Conservation (phyloP, 2,888 invertebrate species). For the Noctua pronuba region DNA sequence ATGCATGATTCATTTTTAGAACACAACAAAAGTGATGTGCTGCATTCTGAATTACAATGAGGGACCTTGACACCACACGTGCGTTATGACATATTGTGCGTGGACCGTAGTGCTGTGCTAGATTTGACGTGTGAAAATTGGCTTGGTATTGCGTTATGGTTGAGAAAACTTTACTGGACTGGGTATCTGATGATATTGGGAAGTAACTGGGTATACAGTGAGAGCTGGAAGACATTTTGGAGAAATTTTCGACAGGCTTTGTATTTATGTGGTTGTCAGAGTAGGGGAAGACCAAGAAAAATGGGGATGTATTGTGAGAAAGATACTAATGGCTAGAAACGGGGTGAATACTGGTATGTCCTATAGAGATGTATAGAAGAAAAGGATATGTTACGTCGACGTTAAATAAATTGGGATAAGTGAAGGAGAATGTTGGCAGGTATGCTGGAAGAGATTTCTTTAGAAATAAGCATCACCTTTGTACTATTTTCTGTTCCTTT, state of each 20-base stretch:
- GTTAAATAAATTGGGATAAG: background rate
- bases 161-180: background rate
- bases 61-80: constrained; percentile 61
- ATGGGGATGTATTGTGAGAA: no score
- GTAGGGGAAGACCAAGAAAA: background rate
- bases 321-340: no score
- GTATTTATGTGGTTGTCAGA: background rate
- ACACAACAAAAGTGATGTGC: constrained; percentile 56
- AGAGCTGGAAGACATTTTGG: background rate
- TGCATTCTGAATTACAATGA: constrained; percentile 51
- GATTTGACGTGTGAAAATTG: constrained; percentile 19
- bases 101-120: constrained; percentile 22
- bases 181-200: background rate
- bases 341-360: no score
- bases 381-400: background rate
- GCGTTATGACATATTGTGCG: constrained; percentile 53
- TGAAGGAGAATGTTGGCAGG: background rate
- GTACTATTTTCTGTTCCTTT: no score
- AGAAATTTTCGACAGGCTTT: background rate
- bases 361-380: no score
- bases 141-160: constrained; percentile 17
- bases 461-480: no score
- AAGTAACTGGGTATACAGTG: background rate
- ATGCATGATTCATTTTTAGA: constrained; percentile 45
- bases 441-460: no score